Evolutionary conservation across 2,797 vertebrate species (phyloP).

Genomic region (Diplodus puntazzo): DNA sequence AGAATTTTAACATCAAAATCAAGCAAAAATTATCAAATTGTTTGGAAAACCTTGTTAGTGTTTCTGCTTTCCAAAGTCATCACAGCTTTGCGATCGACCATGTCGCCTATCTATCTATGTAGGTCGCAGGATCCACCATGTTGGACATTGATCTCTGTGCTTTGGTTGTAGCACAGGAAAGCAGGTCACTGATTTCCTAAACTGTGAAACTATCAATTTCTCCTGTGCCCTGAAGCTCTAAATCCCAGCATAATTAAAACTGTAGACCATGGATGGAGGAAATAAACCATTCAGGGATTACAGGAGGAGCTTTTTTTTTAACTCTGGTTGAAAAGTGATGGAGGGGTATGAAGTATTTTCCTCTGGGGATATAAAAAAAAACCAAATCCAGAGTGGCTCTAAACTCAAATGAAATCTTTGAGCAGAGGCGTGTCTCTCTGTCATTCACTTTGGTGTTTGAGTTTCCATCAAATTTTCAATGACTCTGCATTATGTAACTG

Average conservation of each 20-base stretch:
- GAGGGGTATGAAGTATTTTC: background rate
- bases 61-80: slow-evolving; percentile 25
- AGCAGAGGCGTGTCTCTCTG: background rate
- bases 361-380: background rate
- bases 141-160: slow-evolving; percentile 76
- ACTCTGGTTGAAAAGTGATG: background rate
- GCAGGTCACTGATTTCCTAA: slow-evolving; percentile 74
- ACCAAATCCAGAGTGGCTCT: background rate
- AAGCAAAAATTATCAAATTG: background rate
- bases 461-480: slow-evolving; percentile 34
- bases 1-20: background rate
- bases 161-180: slow-evolving; percentile 65
- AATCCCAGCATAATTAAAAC: slow-evolving; percentile 56
- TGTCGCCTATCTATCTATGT: slow-evolving; percentile 49
- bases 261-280: background rate
- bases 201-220: slow-evolving; percentile 61
- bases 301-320: background rate
- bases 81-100: slow-evolving; percentile 31
- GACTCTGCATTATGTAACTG: slow-evolving; percentile 32
- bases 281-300: background rate
- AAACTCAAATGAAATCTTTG: background rate
- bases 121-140: slow-evolving; percentile 68
- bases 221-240: slow-evolving; percentile 57
- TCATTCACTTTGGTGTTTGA: slow-evolving; percentile 13
- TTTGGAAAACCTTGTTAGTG: background rate